Percentiles rank a stretch among this genome's conserved stretches.
phyloP scores from a whole-genome alignment of 2,113 vertebrate species.

The Oreochromis spilurus region DNA sequence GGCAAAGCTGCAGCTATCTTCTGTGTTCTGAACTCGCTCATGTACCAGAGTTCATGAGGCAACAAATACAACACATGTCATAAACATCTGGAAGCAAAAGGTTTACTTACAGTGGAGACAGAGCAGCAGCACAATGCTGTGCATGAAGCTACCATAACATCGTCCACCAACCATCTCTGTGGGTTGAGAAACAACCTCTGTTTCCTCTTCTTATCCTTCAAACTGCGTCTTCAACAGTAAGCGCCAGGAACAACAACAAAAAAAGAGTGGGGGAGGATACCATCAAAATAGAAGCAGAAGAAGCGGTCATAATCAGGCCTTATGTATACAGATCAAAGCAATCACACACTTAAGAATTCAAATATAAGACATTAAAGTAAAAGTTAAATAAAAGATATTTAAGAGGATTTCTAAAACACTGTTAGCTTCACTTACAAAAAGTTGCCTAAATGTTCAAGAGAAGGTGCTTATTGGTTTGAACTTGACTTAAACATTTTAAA shows the following conservation, averaged over 20 bases:
- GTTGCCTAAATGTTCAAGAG: not conserved
- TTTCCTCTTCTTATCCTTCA: not conserved
- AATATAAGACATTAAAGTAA: not conserved
- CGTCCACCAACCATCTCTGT: not conserved
- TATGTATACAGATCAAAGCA: not conserved
- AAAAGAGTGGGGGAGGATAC: not conserved
- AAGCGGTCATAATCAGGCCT: not conserved
- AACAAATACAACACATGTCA: not conserved
- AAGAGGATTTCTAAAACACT: not conserved
- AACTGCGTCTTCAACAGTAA: too few relatives aligned
- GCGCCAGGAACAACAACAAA: too few relatives aligned
- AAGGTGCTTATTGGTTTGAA: too few relatives aligned
- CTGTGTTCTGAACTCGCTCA: accelerated
- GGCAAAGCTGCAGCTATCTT: not conserved
- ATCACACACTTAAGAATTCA: not conserved
- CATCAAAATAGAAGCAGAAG: not conserved
- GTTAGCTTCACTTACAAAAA: not conserved
- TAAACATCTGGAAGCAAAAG: not conserved
- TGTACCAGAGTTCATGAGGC: not conserved
- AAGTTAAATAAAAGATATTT: not conserved
- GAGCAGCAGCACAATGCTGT: not conserved
- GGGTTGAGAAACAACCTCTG: not conserved
- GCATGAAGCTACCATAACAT: accelerated
- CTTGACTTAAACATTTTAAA: too few relatives aligned
- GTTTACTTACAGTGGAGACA: not conserved